phyloP scores from a whole-genome alignment of 1,140 invertebrate genomes.

The Leucophenga varia region DNA sequence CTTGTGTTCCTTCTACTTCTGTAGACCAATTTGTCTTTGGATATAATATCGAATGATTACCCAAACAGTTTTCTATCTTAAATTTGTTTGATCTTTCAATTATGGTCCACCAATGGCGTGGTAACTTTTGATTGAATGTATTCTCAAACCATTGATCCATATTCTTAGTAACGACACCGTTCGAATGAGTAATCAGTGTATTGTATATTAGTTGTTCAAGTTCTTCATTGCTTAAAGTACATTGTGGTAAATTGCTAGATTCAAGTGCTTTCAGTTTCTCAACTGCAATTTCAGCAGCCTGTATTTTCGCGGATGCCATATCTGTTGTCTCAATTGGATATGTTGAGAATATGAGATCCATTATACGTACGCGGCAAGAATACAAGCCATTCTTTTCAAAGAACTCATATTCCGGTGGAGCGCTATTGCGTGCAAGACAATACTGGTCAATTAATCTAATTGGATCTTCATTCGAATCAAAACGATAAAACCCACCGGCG shows the following conservation, averaged over 20 bases:
- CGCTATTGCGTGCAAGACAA: conserved; percentile 22
- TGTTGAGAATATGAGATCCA: conserved; percentile 30
- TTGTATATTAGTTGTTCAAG: conserved; percentile 35
- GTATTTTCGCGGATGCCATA: conserved; percentile 21
- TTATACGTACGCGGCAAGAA: conserved; percentile 36
- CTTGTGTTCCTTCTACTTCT: neutral
- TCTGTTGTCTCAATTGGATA: conserved; percentile 39
- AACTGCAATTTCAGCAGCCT: conserved; percentile 34
- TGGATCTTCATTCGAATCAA: conserved; percentile 22
- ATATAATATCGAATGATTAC: conserved; percentile 33
- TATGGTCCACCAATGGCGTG: conserved; percentile 39
- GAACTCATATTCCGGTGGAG: conserved; percentile 25
- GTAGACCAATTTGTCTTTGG: no score
- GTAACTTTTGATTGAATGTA: conserved; percentile 36
- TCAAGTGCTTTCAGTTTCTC: conserved; percentile 33
- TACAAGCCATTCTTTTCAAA: conserved; percentile 17
- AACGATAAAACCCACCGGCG: conserved; percentile 12
- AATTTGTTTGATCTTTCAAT: conserved; percentile 31
- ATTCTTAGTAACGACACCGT: conserved; percentile 47
- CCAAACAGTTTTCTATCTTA: conserved; percentile 29
- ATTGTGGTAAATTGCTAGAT: conserved; percentile 19
- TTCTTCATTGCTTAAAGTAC: conserved; percentile 28
- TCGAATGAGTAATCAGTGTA: conserved; percentile 33
- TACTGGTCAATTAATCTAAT: conserved; percentile 27
- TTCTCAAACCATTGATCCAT: conserved; percentile 40